Base-by-base conservation (phyloP, 1,140 invertebrate species). In the Agrilus planipennis region DNA sequence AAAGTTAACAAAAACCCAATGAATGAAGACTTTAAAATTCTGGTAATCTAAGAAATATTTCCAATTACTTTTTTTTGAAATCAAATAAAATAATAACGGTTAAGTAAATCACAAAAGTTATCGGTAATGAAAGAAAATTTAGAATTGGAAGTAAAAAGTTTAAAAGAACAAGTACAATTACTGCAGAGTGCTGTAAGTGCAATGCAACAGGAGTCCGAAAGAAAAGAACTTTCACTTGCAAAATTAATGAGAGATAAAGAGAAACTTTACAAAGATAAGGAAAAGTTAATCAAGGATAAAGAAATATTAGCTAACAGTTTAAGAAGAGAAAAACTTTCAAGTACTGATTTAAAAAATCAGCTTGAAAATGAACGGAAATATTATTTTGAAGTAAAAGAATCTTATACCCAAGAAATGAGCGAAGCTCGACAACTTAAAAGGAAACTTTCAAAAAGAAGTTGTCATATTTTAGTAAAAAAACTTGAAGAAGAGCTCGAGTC, bases 381-480 rank as follows among this genome's bases (percentile, higher is more conserved):
- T 45, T 62, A 62, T 41, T 62, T 45, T 35, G 49, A 60, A 34
- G 58, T 60, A 38, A 62, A 62, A 35, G 54, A 60, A 45, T 19
- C 42, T 6, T 62, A 60, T 34, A 58, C 55, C 36, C 42, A 54
- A 19, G 60, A 62, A 43, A 62, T 62, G 58, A 59, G 52, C 23
- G 51, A 55, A 30, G 47, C 36, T 16, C 60, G 58, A 36, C 55
- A 56, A 43, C 22, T 59, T 10, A 58, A 57, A 44, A 50, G 42
- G 23, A 46, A 34, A 12, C 17, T 48, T n/a, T 53, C 44, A 21
- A 43, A 41, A 9, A 27, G 25, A 15, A 36, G 18, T 18, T 21
- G 6, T 3, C 17, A 12, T 10, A 23, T 25, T 28, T 28, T 39
- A 11, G 45, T 46, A 14, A 30, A 28, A n/a, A 32, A 25, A 0